phyloP scores from a whole-genome alignment of 2,797 vertebrate genomes.

The Protosalanx chinensis region DNA sequence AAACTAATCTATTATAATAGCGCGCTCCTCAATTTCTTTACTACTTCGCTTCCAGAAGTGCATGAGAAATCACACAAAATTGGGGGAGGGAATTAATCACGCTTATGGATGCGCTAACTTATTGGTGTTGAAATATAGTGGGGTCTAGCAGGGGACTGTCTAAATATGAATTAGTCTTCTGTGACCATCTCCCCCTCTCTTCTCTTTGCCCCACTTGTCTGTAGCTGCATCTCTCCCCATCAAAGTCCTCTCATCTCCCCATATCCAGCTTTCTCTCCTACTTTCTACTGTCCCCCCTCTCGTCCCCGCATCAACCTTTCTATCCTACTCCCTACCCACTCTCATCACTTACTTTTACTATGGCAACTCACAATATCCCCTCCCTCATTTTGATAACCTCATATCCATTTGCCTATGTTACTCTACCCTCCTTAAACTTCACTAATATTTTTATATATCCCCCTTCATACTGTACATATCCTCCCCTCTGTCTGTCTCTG shows the following conservation, averaged over 20 bases:
- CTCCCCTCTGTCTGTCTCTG: background rate
- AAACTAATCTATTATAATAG: slow-evolving; percentile 63
- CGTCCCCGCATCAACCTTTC: background rate
- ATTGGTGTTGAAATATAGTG: slow-evolving; percentile 58
- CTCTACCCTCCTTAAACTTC: no score
- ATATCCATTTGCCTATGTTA: no score
- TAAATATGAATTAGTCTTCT: slow-evolving; percentile 62
- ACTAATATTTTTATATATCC: no score
- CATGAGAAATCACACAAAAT: slow-evolving; percentile 63
- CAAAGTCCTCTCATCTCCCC: slow-evolving; percentile 5
- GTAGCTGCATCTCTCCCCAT: background rate
- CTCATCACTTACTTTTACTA: no score
- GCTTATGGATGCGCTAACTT: slow-evolving; percentile 64
- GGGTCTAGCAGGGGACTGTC: slow-evolving; percentile 50
- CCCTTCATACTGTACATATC: background rate
- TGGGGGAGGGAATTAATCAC: slow-evolving; percentile 69
- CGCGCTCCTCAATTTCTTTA: slow-evolving; percentile 40
- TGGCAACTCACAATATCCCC: no score
- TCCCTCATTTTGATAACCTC: no score
- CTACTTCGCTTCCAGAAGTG: slow-evolving; percentile 61
- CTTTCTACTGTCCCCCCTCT: slow-evolving; percentile 17
- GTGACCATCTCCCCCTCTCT: slow-evolving; percentile 47
- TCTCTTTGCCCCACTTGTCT: slow-evolving; percentile 15
- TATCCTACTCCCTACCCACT: slow-evolving; percentile 36
- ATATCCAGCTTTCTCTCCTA: slow-evolving; percentile 14